Percentiles rank a stretch among this genome's conserved stretches.
phyloP scores from a whole-genome alignment of 2,888 invertebrate genomes.

The Spodoptera littoralis region DNA sequence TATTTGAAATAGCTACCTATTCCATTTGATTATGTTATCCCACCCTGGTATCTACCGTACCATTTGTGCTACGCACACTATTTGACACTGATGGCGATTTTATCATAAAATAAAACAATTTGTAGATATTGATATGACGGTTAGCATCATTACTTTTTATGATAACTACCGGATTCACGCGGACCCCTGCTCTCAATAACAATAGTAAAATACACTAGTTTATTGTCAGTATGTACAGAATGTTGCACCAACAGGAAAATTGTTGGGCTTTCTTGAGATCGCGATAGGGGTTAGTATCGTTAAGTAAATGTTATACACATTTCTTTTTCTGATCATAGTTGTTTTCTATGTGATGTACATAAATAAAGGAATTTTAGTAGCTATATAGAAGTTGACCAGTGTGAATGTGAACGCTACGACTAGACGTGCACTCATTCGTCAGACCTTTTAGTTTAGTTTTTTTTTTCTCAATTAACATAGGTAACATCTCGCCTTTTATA shows the following conservation, averaged over 20 bases:
- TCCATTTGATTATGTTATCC: conserved; percentile 47
- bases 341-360: conserved; percentile 14
- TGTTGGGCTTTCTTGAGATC: conserved; percentile 26
- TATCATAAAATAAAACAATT: conserved; percentile 65
- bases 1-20: conserved; percentile 18
- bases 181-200: conserved; percentile 60
- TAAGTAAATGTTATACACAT: conserved; percentile 13
- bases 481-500: too few relatives aligned
- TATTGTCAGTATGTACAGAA: conserved; percentile 33
- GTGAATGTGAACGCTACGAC: too few relatives aligned
- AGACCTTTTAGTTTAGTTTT: too few relatives aligned
- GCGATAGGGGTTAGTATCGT: conserved; percentile 11
- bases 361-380: too few relatives aligned
- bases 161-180: conserved; percentile 67
- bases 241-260: conserved; percentile 41
- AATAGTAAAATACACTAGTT: conserved; percentile 58
- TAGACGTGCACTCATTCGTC: too few relatives aligned
- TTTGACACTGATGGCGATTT: conserved; percentile 55
- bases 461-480: too few relatives aligned
- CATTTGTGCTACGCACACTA: conserved; percentile 54
- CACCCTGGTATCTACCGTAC: conserved; percentile 30
- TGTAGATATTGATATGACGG: conserved; percentile 66
- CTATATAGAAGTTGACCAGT: too few relatives aligned
- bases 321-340: conserved; percentile 15
- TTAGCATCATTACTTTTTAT: conserved; percentile 70